Conservation (phyloP, 2,888 invertebrate genomes). For the Eledone cirrhosa region DNA sequence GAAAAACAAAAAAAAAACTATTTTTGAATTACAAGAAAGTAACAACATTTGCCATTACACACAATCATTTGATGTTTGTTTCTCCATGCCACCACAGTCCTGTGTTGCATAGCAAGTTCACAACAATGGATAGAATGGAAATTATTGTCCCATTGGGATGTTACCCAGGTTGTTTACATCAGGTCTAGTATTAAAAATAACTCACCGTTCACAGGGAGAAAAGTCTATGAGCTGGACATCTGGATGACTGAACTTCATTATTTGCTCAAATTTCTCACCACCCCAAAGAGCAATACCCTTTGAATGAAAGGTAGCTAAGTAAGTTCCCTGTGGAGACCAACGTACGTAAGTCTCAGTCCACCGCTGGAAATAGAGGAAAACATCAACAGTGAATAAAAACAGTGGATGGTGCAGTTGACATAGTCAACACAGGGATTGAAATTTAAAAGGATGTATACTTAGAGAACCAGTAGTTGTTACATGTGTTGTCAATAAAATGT, state of each 20-base stretch:
- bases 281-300: conserved; percentile 97
- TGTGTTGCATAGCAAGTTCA: too few species aligned
- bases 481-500: too few species aligned
- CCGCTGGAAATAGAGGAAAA: conserved; percentile 70
- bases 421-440: neutral
- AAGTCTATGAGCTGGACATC: conserved; percentile 96
- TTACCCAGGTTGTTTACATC: too few species aligned
- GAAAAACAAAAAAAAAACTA: too few species aligned
- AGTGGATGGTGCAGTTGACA: neutral
- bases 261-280: conserved; percentile 89
- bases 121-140: too few species aligned
- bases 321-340: conserved; percentile 98
- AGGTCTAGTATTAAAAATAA: conserved; percentile 18
- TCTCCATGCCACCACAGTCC: too few species aligned
- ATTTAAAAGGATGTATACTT: neutral
- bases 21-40: too few species aligned
- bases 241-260: conserved; percentile 85
- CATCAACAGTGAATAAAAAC: too few species aligned
- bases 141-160: too few species aligned
- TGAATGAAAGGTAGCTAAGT: conserved; percentile 94
- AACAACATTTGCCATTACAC: too few species aligned
- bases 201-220: conserved; percentile 92
- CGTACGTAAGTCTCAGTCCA: conserved; percentile 97
- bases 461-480: neutral
- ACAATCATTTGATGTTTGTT: too few species aligned